Conservation (phyloP, 1,140 invertebrate species). For the Wiebesia pumilae region DNA sequence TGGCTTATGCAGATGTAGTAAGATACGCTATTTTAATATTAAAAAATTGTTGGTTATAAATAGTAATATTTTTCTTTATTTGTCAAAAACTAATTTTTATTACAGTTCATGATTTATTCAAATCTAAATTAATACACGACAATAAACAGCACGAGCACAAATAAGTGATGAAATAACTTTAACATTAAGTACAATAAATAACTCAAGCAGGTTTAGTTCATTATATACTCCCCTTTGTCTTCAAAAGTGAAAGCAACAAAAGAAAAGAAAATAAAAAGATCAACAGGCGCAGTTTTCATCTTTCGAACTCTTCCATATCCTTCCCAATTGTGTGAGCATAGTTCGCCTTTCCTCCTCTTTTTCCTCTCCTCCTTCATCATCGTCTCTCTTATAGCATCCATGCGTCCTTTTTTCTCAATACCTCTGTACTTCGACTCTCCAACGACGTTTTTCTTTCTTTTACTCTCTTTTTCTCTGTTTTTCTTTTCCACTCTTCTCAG, state of each 20-base stretch:
- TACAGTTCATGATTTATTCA: background rate
- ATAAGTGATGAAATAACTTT: conserved; percentile 39
- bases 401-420: conserved; percentile 5
- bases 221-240: conserved; percentile 47
- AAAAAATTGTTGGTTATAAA: background rate
- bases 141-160: conserved; percentile 21
- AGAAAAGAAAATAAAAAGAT: conserved; percentile 16
- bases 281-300: conserved; percentile 41
- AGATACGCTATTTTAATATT: background rate
- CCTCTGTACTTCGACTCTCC: background rate
- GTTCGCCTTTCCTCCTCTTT: conserved; percentile 44
- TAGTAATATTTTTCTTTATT: background rate
- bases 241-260: conserved; percentile 15
- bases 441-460: conserved; percentile 25
- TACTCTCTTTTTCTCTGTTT: conserved; percentile 17
- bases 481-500: conserved; percentile 46
- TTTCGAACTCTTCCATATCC: conserved; percentile 33
- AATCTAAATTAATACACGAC: background rate
- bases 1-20: too few species aligned
- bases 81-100: background rate
- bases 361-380: conserved; percentile 51
- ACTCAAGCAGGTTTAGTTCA: conserved; percentile 37
- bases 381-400: conserved; percentile 35
- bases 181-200: conserved; percentile 28
- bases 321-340: conserved; percentile 15